Evolutionary conservation across 2,797 vertebrate species (phyloP), one percentile per base, ranked within the genome.

Genomic region (Falco concolor): DNA sequence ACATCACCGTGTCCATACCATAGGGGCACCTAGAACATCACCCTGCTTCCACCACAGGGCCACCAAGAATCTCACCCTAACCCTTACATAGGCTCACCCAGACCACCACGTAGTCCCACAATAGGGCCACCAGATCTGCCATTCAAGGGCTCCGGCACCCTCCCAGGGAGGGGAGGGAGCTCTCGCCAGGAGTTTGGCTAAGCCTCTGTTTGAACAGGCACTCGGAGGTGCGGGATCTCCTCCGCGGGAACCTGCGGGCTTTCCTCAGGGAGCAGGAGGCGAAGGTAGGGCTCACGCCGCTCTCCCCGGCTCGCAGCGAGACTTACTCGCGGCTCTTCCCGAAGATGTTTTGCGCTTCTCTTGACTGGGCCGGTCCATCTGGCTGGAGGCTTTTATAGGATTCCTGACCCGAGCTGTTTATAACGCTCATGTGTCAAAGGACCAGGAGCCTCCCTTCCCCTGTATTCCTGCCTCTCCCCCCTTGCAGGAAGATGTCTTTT

Each of bases 41-140:
- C n/a, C n/a, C n/a, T n/a, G n/a, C n/a, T n/a, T n/a, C n/a, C n/a
- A n/a, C n/a, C n/a, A n/a, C n/a, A n/a, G n/a, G n/a, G n/a, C n/a
- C n/a, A n/a, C n/a, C n/a, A n/a, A n/a, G n/a, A n/a, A n/a, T n/a
- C n/a, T n/a, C n/a, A n/a, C n/a, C n/a, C n/a, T n/a, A n/a, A n/a
- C n/a, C n/a, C n/a, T n/a, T n/a, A n/a, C n/a, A n/a, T n/a, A n/a
- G n/a, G n/a, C n/a, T n/a, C n/a, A n/a, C n/a, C n/a, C n/a, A n/a
- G n/a, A n/a, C n/a, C n/a, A n/a, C n/a, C n/a, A n/a, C n/a, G n/a
- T n/a, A n/a, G n/a, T n/a, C 79, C 86, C 84, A 91, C 95, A 94
- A 96, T 94, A 96, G 94, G 96, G 88, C 94, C 94, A 93, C 92
- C 97, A 81, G 88, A 86, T 89, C 93, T 94, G 97, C 92, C 96